A percentile compares a stretch with the other conserved stretches of the same genome.
These are phyloP conservation scores for Flexamia atlantica DNA, from an alignment of 2,888 invertebrate genomes.

Conservation along the genomic window DNA sequence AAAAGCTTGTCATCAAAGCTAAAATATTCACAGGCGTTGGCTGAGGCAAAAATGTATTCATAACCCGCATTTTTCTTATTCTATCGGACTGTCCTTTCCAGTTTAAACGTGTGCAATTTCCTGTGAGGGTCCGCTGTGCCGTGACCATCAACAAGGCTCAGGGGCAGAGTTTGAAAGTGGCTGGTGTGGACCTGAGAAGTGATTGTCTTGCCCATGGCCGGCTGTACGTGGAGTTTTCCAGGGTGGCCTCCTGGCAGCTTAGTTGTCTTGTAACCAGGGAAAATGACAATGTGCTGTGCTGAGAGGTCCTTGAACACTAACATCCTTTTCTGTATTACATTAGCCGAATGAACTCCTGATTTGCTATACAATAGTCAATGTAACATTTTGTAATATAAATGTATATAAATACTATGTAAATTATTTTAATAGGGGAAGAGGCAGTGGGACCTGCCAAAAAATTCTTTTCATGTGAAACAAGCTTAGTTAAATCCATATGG, in stretches of 20 bases:
- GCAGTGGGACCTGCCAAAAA: no score
- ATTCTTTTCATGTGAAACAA: no score
- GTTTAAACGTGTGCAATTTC: slow-evolving; percentile 67
- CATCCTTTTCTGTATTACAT: no score
- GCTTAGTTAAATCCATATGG: no score
- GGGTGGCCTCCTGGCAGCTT: not conserved
- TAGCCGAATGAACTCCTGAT: no score
- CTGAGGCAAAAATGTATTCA: slow-evolving; percentile 62
- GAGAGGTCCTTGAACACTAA: no score
- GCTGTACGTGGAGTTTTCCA: not conserved
- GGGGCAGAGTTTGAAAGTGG: slow-evolving; percentile 56
- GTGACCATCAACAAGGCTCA: slow-evolving; percentile 64
- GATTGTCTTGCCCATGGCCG: not conserved
- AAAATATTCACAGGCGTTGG: slow-evolving; percentile 61
- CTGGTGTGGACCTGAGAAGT: slow-evolving; percentile 27
- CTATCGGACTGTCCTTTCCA: slow-evolving; percentile 38
- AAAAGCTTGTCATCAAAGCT: slow-evolving; percentile 55
- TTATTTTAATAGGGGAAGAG: no score
- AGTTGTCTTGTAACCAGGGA: no score
- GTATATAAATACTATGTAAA: no score
- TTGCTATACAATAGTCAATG: no score
- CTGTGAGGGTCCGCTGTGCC: slow-evolving; percentile 58
- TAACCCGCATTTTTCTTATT: slow-evolving; percentile 49
- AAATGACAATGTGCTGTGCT: no score
- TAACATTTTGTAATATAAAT: no score